These are phyloP conservation scores for Phylloscopus whistleri DNA, from an alignment of 2,113 vertebrate genomes.

Conservation along the genomic window DNA sequence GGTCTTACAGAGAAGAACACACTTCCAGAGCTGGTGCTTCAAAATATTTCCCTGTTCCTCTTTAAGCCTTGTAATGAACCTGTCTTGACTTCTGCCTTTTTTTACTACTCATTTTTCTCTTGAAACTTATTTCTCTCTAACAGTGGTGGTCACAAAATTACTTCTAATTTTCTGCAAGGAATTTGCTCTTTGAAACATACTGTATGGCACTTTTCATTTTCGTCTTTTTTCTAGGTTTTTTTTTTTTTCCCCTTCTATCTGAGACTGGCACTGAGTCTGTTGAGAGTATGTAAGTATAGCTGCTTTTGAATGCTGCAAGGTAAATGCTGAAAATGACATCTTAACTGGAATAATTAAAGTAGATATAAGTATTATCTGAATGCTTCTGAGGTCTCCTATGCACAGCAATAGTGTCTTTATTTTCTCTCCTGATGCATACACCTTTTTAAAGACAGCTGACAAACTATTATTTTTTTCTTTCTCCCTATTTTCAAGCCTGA, in stretches of 20 bases:
- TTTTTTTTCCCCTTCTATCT: background rate
- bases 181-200: slow-evolving; percentile 65
- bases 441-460: slow-evolving; percentile 67
- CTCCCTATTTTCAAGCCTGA: slow-evolving; percentile 44
- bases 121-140: slow-evolving; percentile 61
- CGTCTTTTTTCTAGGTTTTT: background rate
- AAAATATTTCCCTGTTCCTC: background rate
- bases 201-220: slow-evolving; percentile 35
- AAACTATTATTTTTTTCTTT: slow-evolving; percentile 74
- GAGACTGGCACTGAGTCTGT: slow-evolving; percentile 47
- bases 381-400: slow-evolving; percentile 65
- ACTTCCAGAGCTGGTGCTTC: background rate
- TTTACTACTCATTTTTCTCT: slow-evolving; percentile 22
- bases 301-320: slow-evolving; percentile 73
- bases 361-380: slow-evolving; percentile 73
- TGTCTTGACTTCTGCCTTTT: background rate
- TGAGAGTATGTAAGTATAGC: slow-evolving; percentile 67
- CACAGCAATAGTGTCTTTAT: slow-evolving; percentile 66
- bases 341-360: slow-evolving; percentile 80
- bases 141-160: slow-evolving; percentile 49
- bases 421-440: slow-evolving; percentile 61
- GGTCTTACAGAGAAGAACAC: background rate
- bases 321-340: slow-evolving; percentile 78
- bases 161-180: slow-evolving; percentile 68
- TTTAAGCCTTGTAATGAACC: background rate